Percentiles rank a stretch among this genome's conserved stretches.
phyloP scores from a whole-genome alignment of 2,797 vertebrate genomes.

The Kryptolebias ocellatus region DNA sequence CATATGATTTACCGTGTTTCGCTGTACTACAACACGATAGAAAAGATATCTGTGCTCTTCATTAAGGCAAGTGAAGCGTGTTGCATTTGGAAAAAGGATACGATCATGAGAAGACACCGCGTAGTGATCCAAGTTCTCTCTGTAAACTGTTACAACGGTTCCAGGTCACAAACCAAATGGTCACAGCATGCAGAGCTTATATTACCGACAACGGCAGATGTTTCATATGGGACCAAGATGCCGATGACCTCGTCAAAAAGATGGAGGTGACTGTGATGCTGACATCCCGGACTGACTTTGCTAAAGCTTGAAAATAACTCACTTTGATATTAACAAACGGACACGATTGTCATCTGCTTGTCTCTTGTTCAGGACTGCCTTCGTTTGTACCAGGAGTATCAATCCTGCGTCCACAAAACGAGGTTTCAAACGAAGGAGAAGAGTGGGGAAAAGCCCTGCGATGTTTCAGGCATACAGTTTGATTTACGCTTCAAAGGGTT shows the following conservation, averaged over 20 bases:
- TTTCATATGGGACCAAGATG: constrained; percentile 86
- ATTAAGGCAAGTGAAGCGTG: constrained; percentile 77
- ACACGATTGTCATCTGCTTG: constrained; percentile 4
- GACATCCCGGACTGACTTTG: not conserved
- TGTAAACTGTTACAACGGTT: not conserved
- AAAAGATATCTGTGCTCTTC: constrained; percentile 84
- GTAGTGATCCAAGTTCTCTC: not conserved
- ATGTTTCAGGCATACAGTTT: constrained; percentile 85
- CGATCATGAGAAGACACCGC: not conserved
- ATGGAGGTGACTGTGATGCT: constrained; percentile 74
- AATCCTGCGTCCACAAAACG: constrained; percentile 81
- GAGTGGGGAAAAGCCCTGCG: constrained; percentile 75
- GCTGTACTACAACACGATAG: constrained; percentile 84
- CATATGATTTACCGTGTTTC: constrained; percentile 83
- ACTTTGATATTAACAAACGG: not conserved
- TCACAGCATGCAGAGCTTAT: constrained; percentile 84
- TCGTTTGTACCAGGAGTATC: constrained; percentile 83
- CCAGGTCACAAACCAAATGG: constrained; percentile 89
- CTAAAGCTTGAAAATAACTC: not conserved
- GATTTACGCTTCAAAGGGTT: constrained; percentile 86
- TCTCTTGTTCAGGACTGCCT: constrained; percentile 77
- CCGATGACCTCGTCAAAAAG: constrained; percentile 77
- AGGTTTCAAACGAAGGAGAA: constrained; percentile 73
- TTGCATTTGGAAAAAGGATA: not conserved
- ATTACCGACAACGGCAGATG: constrained; percentile 81